Percentiles rank a stretch among this genome's conserved stretches.
Evolutionary conservation across 2,797 vertebrate genomes (phyloP).

Genomic region (Lutjanus argentimaculatus): DNA sequence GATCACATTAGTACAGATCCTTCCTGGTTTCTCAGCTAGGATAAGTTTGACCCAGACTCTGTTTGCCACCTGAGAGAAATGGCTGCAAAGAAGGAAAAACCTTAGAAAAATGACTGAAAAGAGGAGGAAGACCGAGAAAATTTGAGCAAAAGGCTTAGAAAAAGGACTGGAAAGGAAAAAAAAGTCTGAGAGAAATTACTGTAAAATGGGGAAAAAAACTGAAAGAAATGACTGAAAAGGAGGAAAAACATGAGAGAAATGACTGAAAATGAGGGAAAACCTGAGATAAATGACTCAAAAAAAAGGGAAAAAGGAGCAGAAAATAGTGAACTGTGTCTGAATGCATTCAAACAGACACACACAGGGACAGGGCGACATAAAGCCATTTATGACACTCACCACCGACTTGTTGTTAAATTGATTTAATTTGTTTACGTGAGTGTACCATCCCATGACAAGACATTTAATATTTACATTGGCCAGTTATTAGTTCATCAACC

Average conservation of each 20-base stretch:
- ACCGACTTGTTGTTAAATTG: slow-evolving; percentile 3
- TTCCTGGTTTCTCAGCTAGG: slow-evolving; percentile 15
- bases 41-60: slow-evolving; percentile 16
- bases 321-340: slow-evolving; percentile 1
- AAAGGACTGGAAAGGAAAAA: neutral
- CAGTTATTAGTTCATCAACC: neutral
- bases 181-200: too few relatives aligned
- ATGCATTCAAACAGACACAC: neutral
- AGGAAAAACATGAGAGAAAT: too few relatives aligned
- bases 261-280: too few relatives aligned
- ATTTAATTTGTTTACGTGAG: slow-evolving; percentile 6
- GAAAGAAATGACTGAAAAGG: neutral
- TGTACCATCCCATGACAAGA: neutral
- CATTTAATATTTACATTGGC: neutral
- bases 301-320: neutral
- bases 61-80: slow-evolving; percentile 14
- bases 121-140: too few relatives aligned
- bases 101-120: neutral
- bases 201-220: neutral
- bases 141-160: neutral
- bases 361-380: too few relatives aligned
- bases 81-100: neutral
- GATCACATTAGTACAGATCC: slow-evolving; percentile 8
- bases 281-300: too few relatives aligned
- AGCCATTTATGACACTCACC: slow-evolving; percentile 4